phyloP scores from a whole-genome alignment of 2,797 vertebrate species.

The Channallabes apus region DNA sequence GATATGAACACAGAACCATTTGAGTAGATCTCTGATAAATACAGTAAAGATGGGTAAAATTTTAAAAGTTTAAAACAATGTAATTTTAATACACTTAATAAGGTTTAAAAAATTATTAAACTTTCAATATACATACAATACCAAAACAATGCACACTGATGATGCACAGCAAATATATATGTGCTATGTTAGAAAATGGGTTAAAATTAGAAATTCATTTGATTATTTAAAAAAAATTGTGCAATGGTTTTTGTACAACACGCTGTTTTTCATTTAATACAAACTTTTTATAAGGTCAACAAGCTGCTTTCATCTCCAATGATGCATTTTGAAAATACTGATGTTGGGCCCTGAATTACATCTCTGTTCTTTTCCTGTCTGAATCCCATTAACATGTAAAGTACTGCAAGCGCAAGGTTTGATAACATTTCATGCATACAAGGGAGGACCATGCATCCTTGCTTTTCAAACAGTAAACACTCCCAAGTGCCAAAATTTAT shows the following conservation, averaged over 20 bases:
- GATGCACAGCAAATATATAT: background rate
- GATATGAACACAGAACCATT: slow-evolving; percentile 22
- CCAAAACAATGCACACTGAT: too few species aligned
- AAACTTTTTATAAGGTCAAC: slow-evolving; percentile 52
- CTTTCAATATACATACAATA: background rate
- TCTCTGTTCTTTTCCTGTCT: slow-evolving; percentile 60
- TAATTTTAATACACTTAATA: background rate
- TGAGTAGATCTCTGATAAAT: background rate
- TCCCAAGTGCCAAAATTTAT: slow-evolving; percentile 51
- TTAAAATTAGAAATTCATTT: background rate
- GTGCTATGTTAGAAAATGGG: slow-evolving; percentile 3
- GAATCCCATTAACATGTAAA: slow-evolving; percentile 73
- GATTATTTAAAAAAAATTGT: background rate
- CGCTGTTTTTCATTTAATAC: slow-evolving; percentile 37
- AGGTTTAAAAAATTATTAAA: background rate
- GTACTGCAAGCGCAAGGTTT: slow-evolving; percentile 73
- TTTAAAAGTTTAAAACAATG: background rate
- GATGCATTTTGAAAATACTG: slow-evolving; percentile 65
- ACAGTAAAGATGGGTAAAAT: background rate
- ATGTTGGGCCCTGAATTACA: slow-evolving; percentile 70
- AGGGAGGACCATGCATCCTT: slow-evolving; percentile 73
- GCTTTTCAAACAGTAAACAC: slow-evolving; percentile 68
- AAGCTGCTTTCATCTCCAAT: slow-evolving; percentile 53
- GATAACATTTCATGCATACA: slow-evolving; percentile 79
- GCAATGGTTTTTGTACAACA: background rate